Base-by-base conservation (phyloP, 2,113 vertebrate genomes). In the Ptilonorhynchus violaceus region DNA sequence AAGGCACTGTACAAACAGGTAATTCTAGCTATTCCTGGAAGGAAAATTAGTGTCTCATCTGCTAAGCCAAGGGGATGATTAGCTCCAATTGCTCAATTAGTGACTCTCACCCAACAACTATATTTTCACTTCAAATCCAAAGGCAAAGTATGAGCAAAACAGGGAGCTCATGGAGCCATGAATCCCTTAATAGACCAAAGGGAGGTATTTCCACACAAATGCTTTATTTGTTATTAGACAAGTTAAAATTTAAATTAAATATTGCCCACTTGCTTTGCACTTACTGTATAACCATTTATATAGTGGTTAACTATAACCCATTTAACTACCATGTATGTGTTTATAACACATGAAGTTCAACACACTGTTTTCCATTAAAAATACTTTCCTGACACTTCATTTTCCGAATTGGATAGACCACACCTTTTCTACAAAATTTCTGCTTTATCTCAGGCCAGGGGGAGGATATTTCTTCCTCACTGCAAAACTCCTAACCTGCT, bases 201-300 rank as follows among this genome's bases (percentile, higher is more conserved):
- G 25, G 63, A 89, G 20, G 16, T 35, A 85, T 11, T 92, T 85
- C 46, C 49, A 69, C 37, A 73, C 14, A 76, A 88, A 79, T 5
- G 7, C 20, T 82, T 68, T 3, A 5, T 41, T 93, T 87, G 22
- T 31, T 83, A 85, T 20, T 85, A 82, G 21, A 60, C 42, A 66
- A 19, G 33, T 41, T 42, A 53, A 39, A 94, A 83, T 79, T 46
- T 76, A 30, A 85, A 75, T 85, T 85, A 89, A 78, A 68, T 93
- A 81, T 30, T 87, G 47, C 24, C 35, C 35, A 44, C 28, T 90
- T 83, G 19, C 33, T 77, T 66, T 86, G 14, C 24, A 85, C 56
- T 88, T 68, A 76, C 31, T 79, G 21, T 52, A 69, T 42, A 69
- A 67, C 7, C 28, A 79, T 28, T 68, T 70, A 78, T n/a, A n/a